Evolutionary conservation across 2,113 vertebrate genomes (phyloP).

Genomic region (Toxostoma redivivum): DNA sequence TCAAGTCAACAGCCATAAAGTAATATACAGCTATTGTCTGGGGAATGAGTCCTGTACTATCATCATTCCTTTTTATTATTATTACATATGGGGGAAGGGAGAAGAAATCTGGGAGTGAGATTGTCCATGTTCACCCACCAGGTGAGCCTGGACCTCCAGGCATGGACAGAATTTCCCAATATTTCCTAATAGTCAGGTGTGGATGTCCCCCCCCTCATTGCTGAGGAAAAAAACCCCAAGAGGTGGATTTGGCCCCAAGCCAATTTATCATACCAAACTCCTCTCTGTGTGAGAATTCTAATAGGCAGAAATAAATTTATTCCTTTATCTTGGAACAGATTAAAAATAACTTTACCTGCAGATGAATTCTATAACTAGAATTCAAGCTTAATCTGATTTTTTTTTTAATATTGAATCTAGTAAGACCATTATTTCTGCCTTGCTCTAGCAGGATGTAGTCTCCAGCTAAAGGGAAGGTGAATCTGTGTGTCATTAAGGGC

Average conservation of each 20-base stretch:
- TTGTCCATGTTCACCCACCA: background rate
- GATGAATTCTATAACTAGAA: background rate
- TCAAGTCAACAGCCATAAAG: slow-evolving; percentile 64
- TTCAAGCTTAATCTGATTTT: background rate
- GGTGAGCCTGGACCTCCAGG: background rate
- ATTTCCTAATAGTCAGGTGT: background rate
- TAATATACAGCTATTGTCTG: slow-evolving; percentile 36
- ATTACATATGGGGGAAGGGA: background rate
- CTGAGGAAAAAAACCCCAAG: background rate
- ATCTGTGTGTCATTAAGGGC: background rate
- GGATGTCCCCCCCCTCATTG: background rate
- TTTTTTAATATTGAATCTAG: background rate
- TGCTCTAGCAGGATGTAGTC: background rate
- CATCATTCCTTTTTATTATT: background rate
- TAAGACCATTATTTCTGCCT: slow-evolving; percentile 5
- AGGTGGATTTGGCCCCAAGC: background rate
- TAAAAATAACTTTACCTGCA: background rate
- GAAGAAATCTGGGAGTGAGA: background rate
- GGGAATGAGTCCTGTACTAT: background rate
- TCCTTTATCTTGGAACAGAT: background rate
- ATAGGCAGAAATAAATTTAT: background rate
- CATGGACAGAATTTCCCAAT: rapidly evolving
- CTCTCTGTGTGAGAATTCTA: background rate
- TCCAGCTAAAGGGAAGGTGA: background rate
- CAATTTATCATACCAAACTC: background rate